Evolutionary conservation across 2,113 vertebrate species (phyloP), one percentile per base, ranked within the genome.

Genomic region (Gambusia affinis): DNA sequence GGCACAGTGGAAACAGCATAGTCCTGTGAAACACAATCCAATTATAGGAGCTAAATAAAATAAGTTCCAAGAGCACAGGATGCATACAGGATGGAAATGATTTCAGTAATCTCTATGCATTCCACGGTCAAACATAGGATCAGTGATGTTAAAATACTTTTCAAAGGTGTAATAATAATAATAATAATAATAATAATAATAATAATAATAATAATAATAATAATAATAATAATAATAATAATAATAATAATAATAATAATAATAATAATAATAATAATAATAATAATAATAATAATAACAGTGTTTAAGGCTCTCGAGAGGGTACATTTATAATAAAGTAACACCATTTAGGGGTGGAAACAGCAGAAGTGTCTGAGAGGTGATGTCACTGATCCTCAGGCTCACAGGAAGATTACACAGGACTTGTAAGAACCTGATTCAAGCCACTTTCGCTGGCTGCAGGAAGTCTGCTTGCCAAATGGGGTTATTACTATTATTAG

Each of bases 1-100:
- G 97, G 96, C 15, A 99, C 96, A 0, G 96, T 99, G 44, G 98
- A 99, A 77, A 99, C 98, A 0, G 97, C 96, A 22, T 98, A 99
- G 93, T 95, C 93, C 93, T 94, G 83, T 39, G 79, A 91, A 82
- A 89, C 81, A 90, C 24, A 68, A 64, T 62, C 62, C 35, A 76
- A 30, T 70, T 57, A 67, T 24, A 67, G 37, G 51, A 4, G 27
- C 8, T 37, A 6, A 66, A 64, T 2, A 62, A 22, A 2, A 75
- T 37, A 12, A 62, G 10, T 22, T 5, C n/a, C 12, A 24, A 24
- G 14, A n/a, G 8, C 15, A 68, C 11, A 10, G 12, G 47, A 72
- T 0, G 64, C 30, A n/a, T 1, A 0, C 12, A 12, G 64, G 66
- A 10, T 8, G 64, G 35, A 42, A 73, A 28, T 0, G 15, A 0